Conservation (phyloP, 2,113 vertebrate species). For the Barnardius zonarius region DNA sequence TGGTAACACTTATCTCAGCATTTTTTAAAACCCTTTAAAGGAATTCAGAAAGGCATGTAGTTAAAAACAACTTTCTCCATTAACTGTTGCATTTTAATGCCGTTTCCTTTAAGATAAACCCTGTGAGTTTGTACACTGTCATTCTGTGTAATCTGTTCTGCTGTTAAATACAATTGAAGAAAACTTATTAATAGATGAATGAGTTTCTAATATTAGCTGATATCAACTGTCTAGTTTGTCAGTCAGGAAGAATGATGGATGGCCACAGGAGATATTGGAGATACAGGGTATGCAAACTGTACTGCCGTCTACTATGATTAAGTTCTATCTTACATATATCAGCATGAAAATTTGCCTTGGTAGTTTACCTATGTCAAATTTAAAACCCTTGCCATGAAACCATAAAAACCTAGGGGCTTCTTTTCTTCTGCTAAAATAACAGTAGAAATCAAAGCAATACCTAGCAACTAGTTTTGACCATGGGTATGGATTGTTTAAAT, state of each 20-base stretch:
- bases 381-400: not conserved
- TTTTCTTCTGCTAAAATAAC: not conserved
- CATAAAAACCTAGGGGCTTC: not conserved
- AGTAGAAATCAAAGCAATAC: not conserved
- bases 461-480: not conserved
- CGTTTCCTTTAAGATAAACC: slow-evolving; percentile 38
- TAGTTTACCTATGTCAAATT: not conserved
- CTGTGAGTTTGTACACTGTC: slow-evolving; percentile 4
- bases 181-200: slow-evolving; percentile 7
- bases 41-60: not conserved
- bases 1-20: not conserved
- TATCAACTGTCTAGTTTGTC: not conserved
- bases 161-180: not conserved
- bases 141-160: not conserved
- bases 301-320: not conserved
- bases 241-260: not conserved
- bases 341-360: not conserved
- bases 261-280: not conserved
- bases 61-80: not conserved
- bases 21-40: not conserved
- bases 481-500: not conserved
- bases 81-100: slow-evolving; percentile 31
- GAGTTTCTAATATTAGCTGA: slow-evolving; percentile 19
- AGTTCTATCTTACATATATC: not conserved
- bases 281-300: not conserved